These are phyloP conservation scores for Cryptus viduatorius DNA, from an alignment of 2,888 invertebrate genomes.

Conservation along the genomic window DNA sequence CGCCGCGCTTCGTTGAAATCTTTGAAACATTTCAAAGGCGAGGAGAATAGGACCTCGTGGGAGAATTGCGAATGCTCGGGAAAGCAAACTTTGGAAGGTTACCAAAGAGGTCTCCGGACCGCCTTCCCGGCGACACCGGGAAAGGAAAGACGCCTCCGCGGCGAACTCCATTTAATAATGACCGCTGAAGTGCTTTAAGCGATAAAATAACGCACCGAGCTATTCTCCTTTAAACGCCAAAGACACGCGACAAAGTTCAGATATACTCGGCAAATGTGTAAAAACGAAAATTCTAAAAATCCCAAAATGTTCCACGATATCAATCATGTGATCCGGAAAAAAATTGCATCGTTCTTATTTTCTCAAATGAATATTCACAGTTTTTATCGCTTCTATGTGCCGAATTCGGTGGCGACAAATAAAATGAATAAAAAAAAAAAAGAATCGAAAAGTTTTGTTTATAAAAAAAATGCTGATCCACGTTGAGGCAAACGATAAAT, in stretches of 20 bases:
- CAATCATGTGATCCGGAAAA: no score
- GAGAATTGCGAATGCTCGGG: background rate
- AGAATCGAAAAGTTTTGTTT: no score
- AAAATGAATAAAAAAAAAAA: no score
- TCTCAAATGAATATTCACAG: no score
- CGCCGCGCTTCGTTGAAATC: conserved; percentile 33
- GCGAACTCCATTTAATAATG: conserved; percentile 45
- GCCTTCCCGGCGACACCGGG: conserved; percentile 10
- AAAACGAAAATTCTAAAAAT: no score
- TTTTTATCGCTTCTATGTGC: no score
- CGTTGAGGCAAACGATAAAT: no score
- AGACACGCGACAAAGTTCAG: background rate
- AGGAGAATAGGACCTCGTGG: background rate
- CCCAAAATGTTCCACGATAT: no score
- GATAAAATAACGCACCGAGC: conserved; percentile 13
- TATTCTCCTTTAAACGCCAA: background rate
- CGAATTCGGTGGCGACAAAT: no score
- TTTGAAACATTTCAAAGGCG: conserved; percentile 34
- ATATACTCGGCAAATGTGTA: no score
- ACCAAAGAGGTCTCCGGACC: conserved; percentile 71
- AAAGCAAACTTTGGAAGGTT: conserved; percentile 74
- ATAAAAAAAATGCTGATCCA: no score
- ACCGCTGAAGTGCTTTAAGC: conserved; percentile 23
- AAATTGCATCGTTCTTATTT: no score
- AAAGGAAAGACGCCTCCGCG: conserved; percentile 19